Percentiles rank a stretch among this genome's conserved stretches.
phyloP scores from a whole-genome alignment of 1,140 invertebrate species.

The Akabosia matsudoensis region DNA sequence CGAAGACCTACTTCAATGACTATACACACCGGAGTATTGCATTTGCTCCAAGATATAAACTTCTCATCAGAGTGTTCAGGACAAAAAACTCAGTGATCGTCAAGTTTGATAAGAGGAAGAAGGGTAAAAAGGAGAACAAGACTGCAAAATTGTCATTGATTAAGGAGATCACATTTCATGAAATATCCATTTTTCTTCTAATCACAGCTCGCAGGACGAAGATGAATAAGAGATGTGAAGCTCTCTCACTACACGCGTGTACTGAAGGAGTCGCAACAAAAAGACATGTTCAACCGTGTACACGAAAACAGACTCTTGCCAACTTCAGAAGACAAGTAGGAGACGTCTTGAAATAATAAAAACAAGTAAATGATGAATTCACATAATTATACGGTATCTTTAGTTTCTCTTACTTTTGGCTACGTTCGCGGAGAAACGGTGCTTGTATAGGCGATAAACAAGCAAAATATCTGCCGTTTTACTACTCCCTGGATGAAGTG shows the following conservation, averaged over 20 bases:
- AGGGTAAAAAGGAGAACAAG: constrained; percentile 14
- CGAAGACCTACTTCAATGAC: neutral
- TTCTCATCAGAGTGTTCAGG: too few species aligned
- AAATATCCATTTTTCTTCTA: constrained; percentile 20
- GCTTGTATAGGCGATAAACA: too few species aligned
- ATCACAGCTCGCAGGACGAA: neutral
- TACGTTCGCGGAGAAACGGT: too few species aligned
- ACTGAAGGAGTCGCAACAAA: neutral
- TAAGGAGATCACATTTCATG: constrained; percentile 14
- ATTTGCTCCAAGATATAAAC: too few species aligned
- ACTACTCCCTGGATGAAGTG: neutral
- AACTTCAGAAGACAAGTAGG: neutral
- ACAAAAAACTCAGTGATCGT: neutral
- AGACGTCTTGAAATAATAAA: neutral
- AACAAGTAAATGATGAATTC: neutral
- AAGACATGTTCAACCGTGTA: neutral
- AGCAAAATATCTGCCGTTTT: too few species aligned
- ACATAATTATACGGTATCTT: neutral
- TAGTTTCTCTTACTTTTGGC: neutral
- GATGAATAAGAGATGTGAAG: neutral
- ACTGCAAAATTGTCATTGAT: constrained; percentile 19
- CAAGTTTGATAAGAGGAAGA: neutral
- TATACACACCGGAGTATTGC: too few species aligned
- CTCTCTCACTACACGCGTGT: too few species aligned
- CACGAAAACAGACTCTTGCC: neutral